Evolutionary conservation across 1,140 invertebrate species (phyloP).

Genomic region (Platyscapa corneri): DNA sequence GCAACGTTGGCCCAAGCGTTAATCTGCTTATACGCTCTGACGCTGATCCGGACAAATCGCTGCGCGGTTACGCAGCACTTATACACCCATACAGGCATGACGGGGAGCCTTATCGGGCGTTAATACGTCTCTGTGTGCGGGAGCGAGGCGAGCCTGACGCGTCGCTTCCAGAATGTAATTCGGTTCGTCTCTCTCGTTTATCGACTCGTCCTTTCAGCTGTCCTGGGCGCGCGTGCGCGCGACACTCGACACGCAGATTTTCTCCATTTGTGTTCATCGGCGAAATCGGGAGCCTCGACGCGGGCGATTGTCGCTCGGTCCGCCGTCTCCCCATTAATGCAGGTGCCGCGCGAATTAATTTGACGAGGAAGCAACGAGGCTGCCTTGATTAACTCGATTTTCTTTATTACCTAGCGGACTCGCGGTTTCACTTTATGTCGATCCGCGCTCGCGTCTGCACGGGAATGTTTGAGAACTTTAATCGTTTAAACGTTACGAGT

Average conservation of each 20-base stretch:
- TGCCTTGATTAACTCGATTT: neutral
- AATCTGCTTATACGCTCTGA: constrained; percentile 72
- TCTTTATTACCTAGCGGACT: neutral
- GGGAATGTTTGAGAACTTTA: neutral
- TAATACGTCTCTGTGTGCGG: neutral
- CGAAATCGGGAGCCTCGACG: neutral
- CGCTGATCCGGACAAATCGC: constrained; percentile 74
- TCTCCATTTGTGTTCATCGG: neutral
- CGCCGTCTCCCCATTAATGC: too few relatives aligned
- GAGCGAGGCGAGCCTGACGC: neutral
- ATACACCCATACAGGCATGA: constrained; percentile 36
- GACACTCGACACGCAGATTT: neutral
- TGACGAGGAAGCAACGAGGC: neutral
- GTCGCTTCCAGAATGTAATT: neutral
- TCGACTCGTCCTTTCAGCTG: neutral
- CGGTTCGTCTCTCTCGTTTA: neutral
- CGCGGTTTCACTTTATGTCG: neutral
- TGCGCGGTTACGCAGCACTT: constrained; percentile 71
- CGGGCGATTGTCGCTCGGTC: neutral
- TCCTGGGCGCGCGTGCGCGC: neutral
- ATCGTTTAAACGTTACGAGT: neutral
- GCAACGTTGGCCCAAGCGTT: constrained; percentile 35
- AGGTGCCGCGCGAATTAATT: neutral
- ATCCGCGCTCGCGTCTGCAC: neutral
- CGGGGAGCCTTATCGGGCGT: neutral